Percentiles rank a stretch among this genome's conserved stretches.
Conservation (phyloP, 1,140 invertebrate species). For the Neodiprion pinetum region DNA sequence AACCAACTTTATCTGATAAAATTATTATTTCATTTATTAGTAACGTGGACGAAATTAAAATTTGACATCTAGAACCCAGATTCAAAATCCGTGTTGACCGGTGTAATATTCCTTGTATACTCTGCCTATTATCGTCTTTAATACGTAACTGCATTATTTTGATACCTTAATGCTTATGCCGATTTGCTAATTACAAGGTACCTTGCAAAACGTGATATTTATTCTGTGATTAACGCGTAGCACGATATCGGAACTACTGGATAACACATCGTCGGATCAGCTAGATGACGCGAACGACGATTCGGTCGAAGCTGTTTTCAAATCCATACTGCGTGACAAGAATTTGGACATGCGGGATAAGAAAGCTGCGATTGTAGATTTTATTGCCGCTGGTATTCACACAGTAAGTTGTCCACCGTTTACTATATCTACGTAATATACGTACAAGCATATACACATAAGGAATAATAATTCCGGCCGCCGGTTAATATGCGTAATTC, state of each 20-base stretch:
- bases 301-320: conserved; percentile 75
- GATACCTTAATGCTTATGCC: no score
- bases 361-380: conserved; percentile 84
- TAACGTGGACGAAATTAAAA: no score
- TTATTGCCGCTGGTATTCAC: conserved; percentile 86
- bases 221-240: conserved; percentile 56
- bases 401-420: conserved; percentile 65
- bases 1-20: no score
- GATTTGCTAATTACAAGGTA: no score
- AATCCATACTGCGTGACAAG: conserved; percentile 75
- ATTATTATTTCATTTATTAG: no score
- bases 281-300: conserved; percentile 59
- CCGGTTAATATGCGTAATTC: neutral
- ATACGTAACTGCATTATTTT: no score
- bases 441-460: neutral
- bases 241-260: conserved; percentile 80
- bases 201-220: no score
- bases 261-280: conserved; percentile 65
- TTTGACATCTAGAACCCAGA: no score
- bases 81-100: no score
- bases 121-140: no score
- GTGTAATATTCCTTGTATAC: no score
- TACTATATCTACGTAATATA: neutral
- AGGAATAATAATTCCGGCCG: neutral
- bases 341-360: conserved; percentile 80